Evolutionary conservation across 1,140 invertebrate genomes (phyloP), one percentile per base, ranked within the genome.

Genomic region (Antheraea pernyi): DNA sequence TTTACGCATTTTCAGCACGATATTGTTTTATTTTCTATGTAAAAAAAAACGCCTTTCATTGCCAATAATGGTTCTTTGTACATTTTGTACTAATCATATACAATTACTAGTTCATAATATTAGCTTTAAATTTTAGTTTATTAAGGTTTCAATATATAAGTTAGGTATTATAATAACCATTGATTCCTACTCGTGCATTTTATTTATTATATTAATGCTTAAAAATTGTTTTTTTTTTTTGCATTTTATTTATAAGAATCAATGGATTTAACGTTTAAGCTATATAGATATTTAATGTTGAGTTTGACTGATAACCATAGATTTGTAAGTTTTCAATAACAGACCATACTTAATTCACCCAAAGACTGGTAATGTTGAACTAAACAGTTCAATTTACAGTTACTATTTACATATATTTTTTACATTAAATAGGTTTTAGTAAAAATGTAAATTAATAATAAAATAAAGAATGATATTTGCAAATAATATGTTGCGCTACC

Each of bases 141-240:
- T 37, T 63, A 18, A 63, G 61, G 8, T 63, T 37, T 53, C 63
- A 67, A 67, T 65, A 59, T 18, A 59, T 39, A 63, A 39, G 53
- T 60, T 67, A 67, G n/a, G 36, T 48, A 16, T 58, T 65, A 59
- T 58, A 59, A n/a, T 19, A 66, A 42, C 53, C 62, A 59, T 70
- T 72, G 73, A 73, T 81, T 77, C 66, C 70, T 79, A 68, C 74
- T 69, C 67, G 68, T 79, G 76, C 75, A 80, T 80, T 80, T 80
- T 80, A 79, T 80, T 82, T 78, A 75, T 82, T 76, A n/a, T 69
- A 8, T 22, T 71, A 63, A 70, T 63, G 62, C 68, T 79, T 13
- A 53, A 53, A 53, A 53, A 68, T 64, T 63, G 30, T 37, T 16
- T 63, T 63, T 37, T 63, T 37, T 16, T 63, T 63, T 37, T 63